Conservation (phyloP, 2,797 vertebrate species). For the Neosilurus mollespiculum region DNA sequence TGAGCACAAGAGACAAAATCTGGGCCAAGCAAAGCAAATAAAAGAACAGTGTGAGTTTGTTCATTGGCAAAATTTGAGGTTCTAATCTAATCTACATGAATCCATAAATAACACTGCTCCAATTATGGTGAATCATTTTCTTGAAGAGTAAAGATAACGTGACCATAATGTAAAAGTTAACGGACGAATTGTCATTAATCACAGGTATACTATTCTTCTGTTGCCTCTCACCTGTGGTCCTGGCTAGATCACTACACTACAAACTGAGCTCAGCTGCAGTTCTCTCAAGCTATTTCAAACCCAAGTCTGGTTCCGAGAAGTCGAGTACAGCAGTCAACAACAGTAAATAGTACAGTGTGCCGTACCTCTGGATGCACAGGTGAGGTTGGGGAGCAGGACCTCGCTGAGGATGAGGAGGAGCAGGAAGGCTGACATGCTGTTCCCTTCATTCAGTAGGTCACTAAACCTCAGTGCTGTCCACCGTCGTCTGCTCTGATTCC, state of each 20-base stretch:
- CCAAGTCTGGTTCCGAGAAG: not conserved
- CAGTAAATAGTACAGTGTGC: not conserved
- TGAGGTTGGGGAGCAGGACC: slow-evolving; percentile 41
- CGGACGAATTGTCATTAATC: not conserved
- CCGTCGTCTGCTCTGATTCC: slow-evolving; percentile 14
- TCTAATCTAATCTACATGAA: slow-evolving; percentile 11
- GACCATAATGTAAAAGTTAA: not conserved
- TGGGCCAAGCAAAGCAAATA: slow-evolving; percentile 12
- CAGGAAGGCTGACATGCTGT: slow-evolving; percentile 46
- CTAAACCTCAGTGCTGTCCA: slow-evolving; percentile 2
- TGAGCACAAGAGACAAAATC: not conserved
- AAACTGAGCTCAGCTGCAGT: not conserved
- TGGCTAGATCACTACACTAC: not conserved
- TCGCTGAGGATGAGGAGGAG: slow-evolving; percentile 40
- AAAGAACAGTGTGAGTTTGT: slow-evolving; percentile 1
- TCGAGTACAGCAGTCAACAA: not conserved
- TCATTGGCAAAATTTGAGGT: slow-evolving; percentile 18
- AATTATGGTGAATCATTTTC: not conserved
- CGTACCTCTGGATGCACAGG: slow-evolving; percentile 47
- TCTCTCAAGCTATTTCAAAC: not conserved
- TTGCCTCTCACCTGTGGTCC: not conserved
- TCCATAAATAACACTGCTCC: slow-evolving; percentile 27
- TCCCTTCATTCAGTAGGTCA: slow-evolving; percentile 27
- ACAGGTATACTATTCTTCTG: not conserved
- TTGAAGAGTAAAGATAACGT: slow-evolving; percentile 1